Base-by-base conservation (phyloP, 1,140 invertebrate genomes). In the Drosophila rhopaloa region DNA sequence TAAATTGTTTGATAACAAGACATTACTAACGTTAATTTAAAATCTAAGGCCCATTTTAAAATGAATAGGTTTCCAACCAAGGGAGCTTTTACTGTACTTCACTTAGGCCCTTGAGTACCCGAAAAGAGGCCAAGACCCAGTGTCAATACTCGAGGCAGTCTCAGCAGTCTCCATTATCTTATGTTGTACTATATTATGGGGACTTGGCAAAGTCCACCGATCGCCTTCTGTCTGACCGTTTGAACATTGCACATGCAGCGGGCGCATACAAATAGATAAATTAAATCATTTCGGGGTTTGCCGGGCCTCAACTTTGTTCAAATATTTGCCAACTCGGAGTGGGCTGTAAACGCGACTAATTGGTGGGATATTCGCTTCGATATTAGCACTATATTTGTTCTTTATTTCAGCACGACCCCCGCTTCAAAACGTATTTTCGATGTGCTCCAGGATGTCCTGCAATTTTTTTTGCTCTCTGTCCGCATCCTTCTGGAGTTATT, bases 391-490 rank as follows among this genome's bases (percentile, higher is more conserved):
- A 32, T 61, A 38, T n/a, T 40, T 59, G 16, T 60, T 60, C 27
- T 60, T 43, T 32, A 43, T 60, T 80, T n/a, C 10, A 90, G 86
- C 47, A 86, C 86, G 0, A 91, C 82, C 35, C 81, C 82, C 0
- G 83, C 76, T 5, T 89, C 90, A 0, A 91, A 91, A 47, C 79
- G 88, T 8, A 78, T 92, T 5, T 91, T 91, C 51, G 70, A 79
- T 46, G 74, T 91, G n/a, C 14, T 91, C 2, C 81, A 91, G 62
- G 88, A 91, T 44, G 14, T 92, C 0, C 46, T 79, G 6, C 81
- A 92, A 27, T 91, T 92, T 29, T 24, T 90, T 5, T 32, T 90
- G 47, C 51, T 92, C 6, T 81, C 77, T 5, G 35, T 66, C 0
- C 74, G 77, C n/a, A 66, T 92, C 4, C 24, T 90, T 8, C 13